These are phyloP conservation scores for Porphyrio hochstetteri DNA, from an alignment of 2,113 vertebrate species.

Conservation along the genomic window DNA sequence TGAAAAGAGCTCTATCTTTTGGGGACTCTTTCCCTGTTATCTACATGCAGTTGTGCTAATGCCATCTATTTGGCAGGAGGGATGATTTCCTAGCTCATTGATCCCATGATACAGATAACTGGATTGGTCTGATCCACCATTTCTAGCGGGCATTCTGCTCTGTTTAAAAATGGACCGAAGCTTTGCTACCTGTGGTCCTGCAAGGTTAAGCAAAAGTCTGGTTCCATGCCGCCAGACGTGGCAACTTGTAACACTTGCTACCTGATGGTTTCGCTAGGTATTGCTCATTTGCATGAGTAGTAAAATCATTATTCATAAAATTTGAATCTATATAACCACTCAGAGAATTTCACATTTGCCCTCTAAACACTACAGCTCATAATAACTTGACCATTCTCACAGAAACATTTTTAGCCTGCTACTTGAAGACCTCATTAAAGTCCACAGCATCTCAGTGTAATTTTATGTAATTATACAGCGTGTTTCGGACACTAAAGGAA, in stretches of 20 bases:
- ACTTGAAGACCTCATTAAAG: background rate
- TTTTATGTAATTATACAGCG: background rate
- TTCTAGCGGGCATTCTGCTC: background rate
- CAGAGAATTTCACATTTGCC: background rate
- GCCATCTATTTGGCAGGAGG: background rate
- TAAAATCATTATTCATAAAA: background rate
- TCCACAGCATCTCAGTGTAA: background rate
- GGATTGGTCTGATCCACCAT: background rate
- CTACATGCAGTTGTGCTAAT: background rate
- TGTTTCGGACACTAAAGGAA: background rate
- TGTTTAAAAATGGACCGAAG: background rate
- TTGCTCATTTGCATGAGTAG: background rate
- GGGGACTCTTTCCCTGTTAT: background rate
- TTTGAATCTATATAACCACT: background rate
- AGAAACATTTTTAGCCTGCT: background rate
- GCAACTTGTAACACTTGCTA: background rate
- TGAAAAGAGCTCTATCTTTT: background rate
- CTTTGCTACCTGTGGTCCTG: background rate
- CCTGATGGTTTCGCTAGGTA: background rate
- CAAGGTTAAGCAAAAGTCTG: background rate
- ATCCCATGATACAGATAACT: conserved; percentile 7
- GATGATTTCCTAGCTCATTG: background rate
- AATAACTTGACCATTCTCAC: background rate
- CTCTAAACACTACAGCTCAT: background rate
- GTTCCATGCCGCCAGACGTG: background rate